Percentiles rank a stretch among this genome's conserved stretches.
phyloP scores from a whole-genome alignment of 2,113 vertebrate species.

The Castor canadensis region DNA sequence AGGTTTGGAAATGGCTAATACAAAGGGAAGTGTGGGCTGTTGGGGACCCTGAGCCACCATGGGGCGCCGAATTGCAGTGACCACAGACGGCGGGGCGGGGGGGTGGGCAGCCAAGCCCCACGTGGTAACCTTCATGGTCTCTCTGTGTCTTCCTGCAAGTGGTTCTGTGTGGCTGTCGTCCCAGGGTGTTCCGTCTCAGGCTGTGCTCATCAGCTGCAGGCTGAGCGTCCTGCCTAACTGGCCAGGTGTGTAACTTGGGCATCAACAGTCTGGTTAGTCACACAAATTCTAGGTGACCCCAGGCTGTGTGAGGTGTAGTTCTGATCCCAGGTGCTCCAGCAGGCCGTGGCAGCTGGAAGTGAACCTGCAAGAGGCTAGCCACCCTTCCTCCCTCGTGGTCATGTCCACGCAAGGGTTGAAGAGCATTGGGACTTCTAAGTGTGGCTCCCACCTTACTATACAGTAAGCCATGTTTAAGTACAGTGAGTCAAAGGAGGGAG shows the following conservation, averaged over 20 bases:
- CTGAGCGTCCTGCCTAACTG: rapidly evolving
- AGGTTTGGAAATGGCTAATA: neutral
- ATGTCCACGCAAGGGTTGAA: too few relatives aligned
- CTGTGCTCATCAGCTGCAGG: neutral
- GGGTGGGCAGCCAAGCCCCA: rapidly evolving
- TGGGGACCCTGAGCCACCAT: too few relatives aligned
- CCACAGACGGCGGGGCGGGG: too few relatives aligned
- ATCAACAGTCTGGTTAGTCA: neutral
- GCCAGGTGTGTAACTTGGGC: rapidly evolving
- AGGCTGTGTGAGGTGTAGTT: neutral
- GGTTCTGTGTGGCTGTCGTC: neutral
- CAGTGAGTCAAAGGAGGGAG: too few relatives aligned
- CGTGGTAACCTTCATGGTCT: rapidly evolving
- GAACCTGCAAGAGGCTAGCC: neutral
- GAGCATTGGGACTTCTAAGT: neutral
- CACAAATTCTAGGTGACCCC: neutral
- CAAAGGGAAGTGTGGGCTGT: rapidly evolving
- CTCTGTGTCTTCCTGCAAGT: neutral
- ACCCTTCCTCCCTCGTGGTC: neutral
- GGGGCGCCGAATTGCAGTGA: rapidly evolving
- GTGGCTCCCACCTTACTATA: too few relatives aligned
- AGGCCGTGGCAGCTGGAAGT: neutral
- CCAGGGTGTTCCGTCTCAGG: neutral
- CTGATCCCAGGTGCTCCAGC: too few relatives aligned
- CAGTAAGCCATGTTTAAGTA: too few relatives aligned